Conservation (phyloP, 2,113 vertebrate genomes). For the Brachypteracias leptosomus region DNA sequence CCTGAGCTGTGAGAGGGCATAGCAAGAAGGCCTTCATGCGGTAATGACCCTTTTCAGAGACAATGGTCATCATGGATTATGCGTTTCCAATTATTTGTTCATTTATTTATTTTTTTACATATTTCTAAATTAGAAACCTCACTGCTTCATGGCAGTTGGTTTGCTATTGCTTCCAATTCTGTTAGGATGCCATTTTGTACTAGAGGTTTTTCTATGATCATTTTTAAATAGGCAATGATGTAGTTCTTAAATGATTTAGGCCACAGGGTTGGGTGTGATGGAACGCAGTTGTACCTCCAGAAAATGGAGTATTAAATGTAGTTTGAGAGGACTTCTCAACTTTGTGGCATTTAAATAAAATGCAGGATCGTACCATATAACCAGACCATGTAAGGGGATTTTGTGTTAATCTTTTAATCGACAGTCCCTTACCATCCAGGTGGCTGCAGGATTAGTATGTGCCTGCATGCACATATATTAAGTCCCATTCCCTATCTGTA, state of each 20-base stretch:
- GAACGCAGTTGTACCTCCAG: constrained; percentile 48
- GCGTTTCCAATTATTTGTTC: constrained; percentile 85
- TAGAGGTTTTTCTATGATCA: constrained; percentile 71
- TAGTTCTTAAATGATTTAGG: constrained; percentile 65
- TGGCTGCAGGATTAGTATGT: constrained; percentile 75
- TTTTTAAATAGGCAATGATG: constrained; percentile 68
- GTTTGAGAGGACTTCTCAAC: constrained; percentile 45
- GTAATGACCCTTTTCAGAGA: constrained; percentile 88
- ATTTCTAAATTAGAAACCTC: constrained; percentile 83
- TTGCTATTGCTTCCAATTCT: constrained; percentile 84
- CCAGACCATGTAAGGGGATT: constrained; percentile 51
- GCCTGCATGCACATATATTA: constrained; percentile 76
- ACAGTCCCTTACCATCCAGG: constrained; percentile 57
- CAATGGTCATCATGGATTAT: constrained; percentile 87
- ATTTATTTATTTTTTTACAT: constrained; percentile 85
- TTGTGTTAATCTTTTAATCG: constrained; percentile 41
- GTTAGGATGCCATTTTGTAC: constrained; percentile 77
- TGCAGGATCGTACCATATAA: constrained; percentile 37
- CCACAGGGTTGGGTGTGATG: constrained; percentile 63
- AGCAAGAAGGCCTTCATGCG: constrained; percentile 83
- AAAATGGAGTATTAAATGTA: constrained; percentile 54
- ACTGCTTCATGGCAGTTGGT: constrained; percentile 87
- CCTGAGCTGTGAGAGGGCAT: constrained; percentile 88
- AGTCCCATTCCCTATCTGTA: constrained; percentile 62
- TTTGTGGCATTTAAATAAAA: constrained; percentile 61